These are phyloP conservation scores for Dimorphilus gyrociliatus DNA, from an alignment of 2,888 invertebrate genomes.

Conservation along the genomic window DNA sequence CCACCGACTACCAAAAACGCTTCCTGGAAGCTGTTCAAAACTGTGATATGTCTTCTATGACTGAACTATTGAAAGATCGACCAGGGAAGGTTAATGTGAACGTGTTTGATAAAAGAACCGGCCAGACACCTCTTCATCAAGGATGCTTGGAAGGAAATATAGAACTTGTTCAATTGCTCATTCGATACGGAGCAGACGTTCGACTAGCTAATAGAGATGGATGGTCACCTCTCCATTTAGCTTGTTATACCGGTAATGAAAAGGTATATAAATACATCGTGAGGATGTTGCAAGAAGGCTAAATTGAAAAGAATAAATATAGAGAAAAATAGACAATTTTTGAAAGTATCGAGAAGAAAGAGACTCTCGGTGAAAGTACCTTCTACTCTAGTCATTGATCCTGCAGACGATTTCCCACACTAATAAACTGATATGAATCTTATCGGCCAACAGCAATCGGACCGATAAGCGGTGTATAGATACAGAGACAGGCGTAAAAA, in stretches of 20 bases:
- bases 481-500: too few species aligned
- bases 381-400: too few species aligned
- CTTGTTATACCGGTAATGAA: conserved; percentile 36
- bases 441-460: too few species aligned
- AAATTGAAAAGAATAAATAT: too few species aligned
- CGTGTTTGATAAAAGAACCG: conserved; percentile 33
- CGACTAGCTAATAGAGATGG: conserved; percentile 37
- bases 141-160: conserved; percentile 36
- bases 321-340: too few species aligned
- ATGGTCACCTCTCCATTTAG: conserved; percentile 36
- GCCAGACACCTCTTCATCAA: conserved; percentile 36
- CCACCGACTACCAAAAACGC: conserved; percentile 20
- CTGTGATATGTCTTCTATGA: conserved; percentile 28
- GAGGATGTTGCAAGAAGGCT: too few species aligned
- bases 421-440: too few species aligned
- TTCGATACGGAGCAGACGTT: conserved; percentile 37
- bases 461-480: too few species aligned
- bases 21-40: conserved; percentile 32
- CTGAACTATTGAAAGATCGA: conserved; percentile 26
- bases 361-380: too few species aligned
- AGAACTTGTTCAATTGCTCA: conserved; percentile 37
- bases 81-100: conserved; percentile 35
- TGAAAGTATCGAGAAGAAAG: too few species aligned
- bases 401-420: too few species aligned
- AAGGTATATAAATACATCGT: too few species aligned